Evolutionary conservation across 2,113 vertebrate genomes (phyloP).

Genomic region (Crotalus helleri): DNA sequence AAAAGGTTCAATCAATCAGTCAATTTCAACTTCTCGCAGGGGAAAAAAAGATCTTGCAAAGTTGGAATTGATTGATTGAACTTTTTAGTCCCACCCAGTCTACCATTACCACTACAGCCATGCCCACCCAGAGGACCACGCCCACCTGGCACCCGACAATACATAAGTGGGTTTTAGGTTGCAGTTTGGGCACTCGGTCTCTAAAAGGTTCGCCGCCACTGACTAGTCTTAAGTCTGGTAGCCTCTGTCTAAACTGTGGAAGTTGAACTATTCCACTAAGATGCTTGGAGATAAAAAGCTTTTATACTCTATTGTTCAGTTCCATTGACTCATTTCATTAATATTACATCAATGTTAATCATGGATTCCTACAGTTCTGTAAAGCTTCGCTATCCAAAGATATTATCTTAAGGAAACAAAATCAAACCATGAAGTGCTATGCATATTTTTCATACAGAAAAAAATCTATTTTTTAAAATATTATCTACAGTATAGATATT

Average conservation of each 20-base stretch:
- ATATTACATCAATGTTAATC: not conserved
- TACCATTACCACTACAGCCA: too few species aligned
- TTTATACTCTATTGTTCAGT: not conserved
- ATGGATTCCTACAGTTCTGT: not conserved
- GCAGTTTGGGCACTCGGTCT: too few species aligned
- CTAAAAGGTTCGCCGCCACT: too few species aligned
- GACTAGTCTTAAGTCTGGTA: not conserved
- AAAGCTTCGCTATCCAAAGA: not conserved
- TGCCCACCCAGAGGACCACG: too few species aligned
- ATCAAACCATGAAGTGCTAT: not conserved
- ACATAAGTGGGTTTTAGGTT: too few species aligned
- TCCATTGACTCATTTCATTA: slow-evolving; percentile 3
- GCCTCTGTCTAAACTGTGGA: not conserved
- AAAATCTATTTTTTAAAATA: not conserved
- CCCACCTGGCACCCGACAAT: too few species aligned
- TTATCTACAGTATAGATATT: slow-evolving; percentile 1
- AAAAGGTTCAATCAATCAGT: too few species aligned
- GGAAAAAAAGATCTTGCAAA: too few species aligned
- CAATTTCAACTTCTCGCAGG: too few species aligned
- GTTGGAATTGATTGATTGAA: too few species aligned
- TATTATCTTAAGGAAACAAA: not conserved
- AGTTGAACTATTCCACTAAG: not conserved
- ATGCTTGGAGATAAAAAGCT: not conserved
- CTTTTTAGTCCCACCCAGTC: too few species aligned
- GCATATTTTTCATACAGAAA: not conserved